Evolutionary conservation across 2,888 invertebrate genomes (phyloP), one percentile per base, ranked within the genome.

Genomic region (Cryptocheilus praepositus): DNA sequence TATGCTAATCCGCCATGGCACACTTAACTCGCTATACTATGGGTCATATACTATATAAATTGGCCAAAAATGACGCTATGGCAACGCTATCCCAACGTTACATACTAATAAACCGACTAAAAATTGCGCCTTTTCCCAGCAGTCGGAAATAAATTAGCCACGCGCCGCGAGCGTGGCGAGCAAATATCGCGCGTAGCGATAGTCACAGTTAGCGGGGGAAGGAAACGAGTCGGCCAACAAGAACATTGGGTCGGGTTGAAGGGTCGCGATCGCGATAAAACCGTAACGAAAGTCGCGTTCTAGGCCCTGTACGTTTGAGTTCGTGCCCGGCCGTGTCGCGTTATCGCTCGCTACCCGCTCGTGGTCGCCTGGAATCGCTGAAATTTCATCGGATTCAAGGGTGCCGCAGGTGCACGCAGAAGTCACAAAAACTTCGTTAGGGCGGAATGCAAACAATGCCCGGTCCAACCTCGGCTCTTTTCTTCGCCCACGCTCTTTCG

Each of bases 401-500:
- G 76, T 68, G 64, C 58, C 67, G 70, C 75, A 76, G 84, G 83
- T 84, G 83, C 81, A 73, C 73, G 76, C 75, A 63, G 67, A 76
- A 82, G 76, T 83, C 77, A 70, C 76, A 85, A 85, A 85, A 85
- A 85, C 85, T 85, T 85, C 80, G 82, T 85, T 85, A 83, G 79
- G 72, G 65, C 79, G 76, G 81, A 80, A 82, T 77, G 83, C 83
- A 73, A 83, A 82, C 78, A 82, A 85, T 83, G 80, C 78, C 71
- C 77, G 83, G 75, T 70, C 70, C 71, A 77, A 77, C 64, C 67
- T 69, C 75, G 75, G 75, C 74, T 79, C 67, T 71, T 69, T 78
- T 70, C 75, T 65, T 63, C 61, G 19, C 36, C 49, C 69, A 49
- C 64, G 62, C 11, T 52, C 25, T 25, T 25, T 25, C 25, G 25